Evolutionary conservation across 1,140 invertebrate genomes (phyloP).

Genomic region (Hypsibius dujardini): DNA sequence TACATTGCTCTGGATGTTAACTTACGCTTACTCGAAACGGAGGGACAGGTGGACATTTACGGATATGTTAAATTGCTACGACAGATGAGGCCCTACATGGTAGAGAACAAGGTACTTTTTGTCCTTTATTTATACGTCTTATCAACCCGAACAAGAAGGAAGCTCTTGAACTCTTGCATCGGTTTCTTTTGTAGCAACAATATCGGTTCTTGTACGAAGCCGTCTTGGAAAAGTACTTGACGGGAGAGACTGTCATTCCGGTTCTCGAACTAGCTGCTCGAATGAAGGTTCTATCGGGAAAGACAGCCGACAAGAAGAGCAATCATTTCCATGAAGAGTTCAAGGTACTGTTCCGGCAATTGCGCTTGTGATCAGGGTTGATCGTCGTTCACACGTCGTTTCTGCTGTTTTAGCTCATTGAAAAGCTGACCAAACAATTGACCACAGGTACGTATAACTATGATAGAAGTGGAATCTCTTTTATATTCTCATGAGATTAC

Average conservation of each 20-base stretch:
- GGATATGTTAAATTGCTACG: conserved; percentile 79
- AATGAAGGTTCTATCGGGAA: conserved; percentile 29
- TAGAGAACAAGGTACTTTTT: conserved; percentile 47
- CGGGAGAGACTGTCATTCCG: conserved; percentile 52
- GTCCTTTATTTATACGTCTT: too few relatives aligned
- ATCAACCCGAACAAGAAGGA: too few relatives aligned
- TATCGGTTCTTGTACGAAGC: conserved; percentile 94
- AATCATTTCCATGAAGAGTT: conserved; percentile 18
- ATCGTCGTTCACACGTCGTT: too few relatives aligned
- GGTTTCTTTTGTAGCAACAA: conserved; percentile 51
- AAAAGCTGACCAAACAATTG: too few relatives aligned
- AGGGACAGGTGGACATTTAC: conserved; percentile 78
- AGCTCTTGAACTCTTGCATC: background rate
- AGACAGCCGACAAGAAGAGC: background rate
- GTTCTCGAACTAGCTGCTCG: conserved; percentile 21
- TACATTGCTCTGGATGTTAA: conserved; percentile 88
- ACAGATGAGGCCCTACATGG: conserved; percentile 72
- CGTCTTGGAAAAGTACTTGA: conserved; percentile 53
- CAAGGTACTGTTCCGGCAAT: too few relatives aligned
- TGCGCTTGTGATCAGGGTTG: too few relatives aligned
- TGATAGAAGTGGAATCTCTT: too few relatives aligned
- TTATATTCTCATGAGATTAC: too few relatives aligned
- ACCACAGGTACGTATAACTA: too few relatives aligned
- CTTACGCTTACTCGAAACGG: conserved; percentile 75
- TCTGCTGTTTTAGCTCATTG: too few relatives aligned